Evolutionary conservation across 2,797 vertebrate genomes (phyloP).

Genomic region (Podarcis lilfordi): DNA sequence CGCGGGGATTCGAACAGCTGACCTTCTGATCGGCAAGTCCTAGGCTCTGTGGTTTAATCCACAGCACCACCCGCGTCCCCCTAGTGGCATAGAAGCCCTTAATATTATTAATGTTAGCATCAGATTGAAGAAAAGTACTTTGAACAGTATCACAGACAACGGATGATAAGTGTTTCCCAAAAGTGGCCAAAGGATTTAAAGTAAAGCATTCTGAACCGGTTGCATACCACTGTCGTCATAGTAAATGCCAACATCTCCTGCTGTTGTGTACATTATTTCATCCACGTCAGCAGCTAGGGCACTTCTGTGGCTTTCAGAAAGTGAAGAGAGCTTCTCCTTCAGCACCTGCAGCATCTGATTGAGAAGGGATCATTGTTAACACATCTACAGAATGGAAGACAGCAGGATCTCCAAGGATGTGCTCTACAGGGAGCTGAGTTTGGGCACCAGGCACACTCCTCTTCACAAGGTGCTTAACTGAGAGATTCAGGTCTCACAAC

Average conservation of each 20-base stretch:
- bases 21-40: too few species aligned
- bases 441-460: too few species aligned
- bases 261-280: conserved; percentile 86
- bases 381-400: too few species aligned
- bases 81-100: too few species aligned
- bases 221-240: conserved; percentile 89
- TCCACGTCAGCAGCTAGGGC: conserved; percentile 88
- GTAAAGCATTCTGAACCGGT: conserved; percentile 29
- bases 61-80: too few species aligned
- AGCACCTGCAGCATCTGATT: conserved; percentile 87
- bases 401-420: too few species aligned
- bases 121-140: not conserved
- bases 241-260: conserved; percentile 90
- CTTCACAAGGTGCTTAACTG: not conserved
- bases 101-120: not conserved
- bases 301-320: conserved; percentile 83
- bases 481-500: not conserved
- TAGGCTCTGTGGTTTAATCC: too few species aligned
- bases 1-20: too few species aligned
- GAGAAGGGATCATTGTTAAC: conserved; percentile 54
- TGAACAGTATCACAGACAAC: not conserved
- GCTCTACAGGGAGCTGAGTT: too few species aligned
- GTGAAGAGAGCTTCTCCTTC: conserved; percentile 84
- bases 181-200: not conserved
- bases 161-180: not conserved